Conservation (phyloP, 1,140 invertebrate genomes). For the Plutomurus gul region DNA sequence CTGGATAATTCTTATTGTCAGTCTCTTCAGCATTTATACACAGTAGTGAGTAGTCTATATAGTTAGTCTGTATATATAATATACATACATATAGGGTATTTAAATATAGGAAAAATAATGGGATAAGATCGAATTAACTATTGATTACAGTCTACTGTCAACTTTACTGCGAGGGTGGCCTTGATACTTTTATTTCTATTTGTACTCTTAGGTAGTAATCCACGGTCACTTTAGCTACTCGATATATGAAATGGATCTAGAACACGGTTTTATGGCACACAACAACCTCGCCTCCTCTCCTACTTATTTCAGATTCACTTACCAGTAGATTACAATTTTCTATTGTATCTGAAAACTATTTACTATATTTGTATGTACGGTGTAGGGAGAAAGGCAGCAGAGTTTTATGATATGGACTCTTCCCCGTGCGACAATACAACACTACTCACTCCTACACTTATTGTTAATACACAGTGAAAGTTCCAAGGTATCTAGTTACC, state of each 20-base stretch:
- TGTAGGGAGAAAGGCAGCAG: neutral
- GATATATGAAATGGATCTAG: neutral
- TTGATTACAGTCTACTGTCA: neutral
- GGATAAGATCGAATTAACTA: constrained; percentile 9
- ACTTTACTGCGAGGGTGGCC: neutral
- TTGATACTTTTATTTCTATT: too few species aligned
- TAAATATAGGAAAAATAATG: neutral
- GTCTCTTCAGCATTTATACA: too few species aligned
- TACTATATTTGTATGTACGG: neutral
- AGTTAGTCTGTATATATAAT: neutral
- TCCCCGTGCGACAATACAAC: too few species aligned
- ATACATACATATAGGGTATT: neutral
- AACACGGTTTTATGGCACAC: too few species aligned
- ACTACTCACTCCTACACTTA: too few species aligned
- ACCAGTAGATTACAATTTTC: constrained; percentile 8
- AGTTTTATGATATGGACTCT: too few species aligned
- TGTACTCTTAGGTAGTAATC: too few species aligned
- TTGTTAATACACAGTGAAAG: neutral
- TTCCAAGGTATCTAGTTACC: neutral
- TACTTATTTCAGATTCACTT: constrained; percentile 10
- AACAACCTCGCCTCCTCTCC: too few species aligned
- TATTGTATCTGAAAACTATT: neutral
- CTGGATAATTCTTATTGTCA: too few species aligned
- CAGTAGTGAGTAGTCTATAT: too few species aligned
- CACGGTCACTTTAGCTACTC: too few species aligned